Evolutionary conservation across 2,888 invertebrate species (phyloP).

Genomic region (Heterodera filipjevi): DNA sequence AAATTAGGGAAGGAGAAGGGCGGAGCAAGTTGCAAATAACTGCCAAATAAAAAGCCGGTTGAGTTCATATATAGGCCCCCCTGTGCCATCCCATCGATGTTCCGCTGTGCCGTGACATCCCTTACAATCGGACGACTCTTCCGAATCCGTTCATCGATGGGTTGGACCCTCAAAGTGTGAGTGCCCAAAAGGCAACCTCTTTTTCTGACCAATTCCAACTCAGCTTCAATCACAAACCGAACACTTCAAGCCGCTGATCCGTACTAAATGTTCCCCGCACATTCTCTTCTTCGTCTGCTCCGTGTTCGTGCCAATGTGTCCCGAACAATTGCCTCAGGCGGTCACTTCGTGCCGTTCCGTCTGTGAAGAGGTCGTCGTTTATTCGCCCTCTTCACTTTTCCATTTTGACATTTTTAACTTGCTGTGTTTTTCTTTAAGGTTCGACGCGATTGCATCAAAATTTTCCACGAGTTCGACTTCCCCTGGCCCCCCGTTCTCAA

Average conservation of each 20-base stretch:
- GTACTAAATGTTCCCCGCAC: constrained; percentile 62
- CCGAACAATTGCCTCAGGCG: constrained; percentile 74
- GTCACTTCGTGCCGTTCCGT: constrained; percentile 84
- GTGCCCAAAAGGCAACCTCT: not conserved
- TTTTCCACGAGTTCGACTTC: constrained; percentile 73
- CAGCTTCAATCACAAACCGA: constrained; percentile 60
- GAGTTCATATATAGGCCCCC: too few relatives aligned
- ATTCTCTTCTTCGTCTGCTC: constrained; percentile 79
- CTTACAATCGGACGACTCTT: constrained; percentile 48
- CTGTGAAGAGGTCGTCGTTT: constrained; percentile 73
- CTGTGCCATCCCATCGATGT: constrained; percentile 59
- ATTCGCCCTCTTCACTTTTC: not conserved
- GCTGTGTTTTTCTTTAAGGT: constrained; percentile 46
- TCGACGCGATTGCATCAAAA: constrained; percentile 74
- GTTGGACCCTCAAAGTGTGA: constrained; percentile 52
- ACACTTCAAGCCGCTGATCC: constrained; percentile 63
- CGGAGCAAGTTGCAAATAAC: not conserved
- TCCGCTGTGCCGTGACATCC: constrained; percentile 56
- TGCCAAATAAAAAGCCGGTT: too few relatives aligned
- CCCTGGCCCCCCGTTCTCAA: constrained; percentile 78
- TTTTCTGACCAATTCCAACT: constrained; percentile 28
- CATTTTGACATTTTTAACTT: constrained; percentile 10
- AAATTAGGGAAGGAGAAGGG: not conserved
- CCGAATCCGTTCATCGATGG: constrained; percentile 50
- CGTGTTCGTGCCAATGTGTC: constrained; percentile 87